Conservation (phyloP, 30 jellyfish, hydroid and myxozoan species). For the Catostylus mosaicus region DNA sequence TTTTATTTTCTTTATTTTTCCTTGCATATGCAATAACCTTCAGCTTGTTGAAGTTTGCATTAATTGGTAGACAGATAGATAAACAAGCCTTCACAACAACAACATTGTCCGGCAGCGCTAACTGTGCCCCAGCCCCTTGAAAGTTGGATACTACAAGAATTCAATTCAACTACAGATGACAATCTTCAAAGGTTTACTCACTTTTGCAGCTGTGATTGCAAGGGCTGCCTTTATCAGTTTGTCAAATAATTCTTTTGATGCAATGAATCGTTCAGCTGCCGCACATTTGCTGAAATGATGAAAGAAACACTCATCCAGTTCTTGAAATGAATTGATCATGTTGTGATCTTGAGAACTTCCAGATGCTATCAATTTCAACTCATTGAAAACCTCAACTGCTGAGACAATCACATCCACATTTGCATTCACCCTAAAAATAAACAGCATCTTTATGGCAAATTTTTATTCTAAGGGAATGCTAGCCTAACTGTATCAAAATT, state of each 20-base stretch:
- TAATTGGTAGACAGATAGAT: too few species aligned
- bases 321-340: conserved; percentile 37
- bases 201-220: conserved; percentile 55
- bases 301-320: conserved; percentile 76
- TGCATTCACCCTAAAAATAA: conserved; percentile 79
- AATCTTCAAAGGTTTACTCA: too few species aligned
- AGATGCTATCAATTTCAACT: conserved; percentile 28
- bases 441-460: not conserved
- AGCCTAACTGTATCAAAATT: not conserved
- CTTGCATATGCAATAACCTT: too few species aligned
- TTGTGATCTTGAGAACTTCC: conserved; percentile 53
- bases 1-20: too few species aligned
- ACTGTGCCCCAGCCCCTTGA: too few species aligned
- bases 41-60: too few species aligned
- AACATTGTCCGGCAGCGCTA: too few species aligned
- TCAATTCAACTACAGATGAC: too few species aligned
- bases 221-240: conserved; percentile 54
- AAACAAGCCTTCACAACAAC: too few species aligned
- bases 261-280: conserved; percentile 87
- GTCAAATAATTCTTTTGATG: conserved; percentile 73
- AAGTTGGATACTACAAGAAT: too few species aligned
- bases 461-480: not conserved
- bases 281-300: conserved; percentile 81
- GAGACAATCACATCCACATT: conserved; percentile 82
- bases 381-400: conserved; percentile 62